Evolutionary conservation across 1,140 invertebrate genomes (phyloP).

Genomic region (Drosophila albomicans): DNA sequence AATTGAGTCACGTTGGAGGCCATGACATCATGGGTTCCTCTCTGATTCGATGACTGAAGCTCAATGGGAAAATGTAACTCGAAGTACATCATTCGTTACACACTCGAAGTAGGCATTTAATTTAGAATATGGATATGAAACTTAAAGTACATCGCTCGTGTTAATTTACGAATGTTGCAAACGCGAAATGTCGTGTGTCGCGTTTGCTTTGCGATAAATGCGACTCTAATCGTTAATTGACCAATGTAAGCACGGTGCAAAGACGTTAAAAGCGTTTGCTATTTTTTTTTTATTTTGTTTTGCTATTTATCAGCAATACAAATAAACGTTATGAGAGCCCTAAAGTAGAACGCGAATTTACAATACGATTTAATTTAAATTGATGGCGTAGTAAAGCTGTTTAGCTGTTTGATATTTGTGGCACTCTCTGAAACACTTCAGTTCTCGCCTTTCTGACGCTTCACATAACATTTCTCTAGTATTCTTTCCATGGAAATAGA

Average conservation of each 20-base stretch:
- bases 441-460: neutral
- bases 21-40: slow-evolving; percentile 2
- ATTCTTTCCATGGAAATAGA: slow-evolving; percentile 11
- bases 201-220: slow-evolving; percentile 8
- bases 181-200: neutral
- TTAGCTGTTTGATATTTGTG: neutral
- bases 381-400: slow-evolving; percentile 8
- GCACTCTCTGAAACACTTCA: neutral
- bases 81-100: neutral
- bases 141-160: neutral
- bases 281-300: neutral
- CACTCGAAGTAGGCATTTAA: neutral
- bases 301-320: slow-evolving; percentile 24
- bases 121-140: neutral
- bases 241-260: slow-evolving; percentile 35
- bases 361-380: slow-evolving; percentile 7
- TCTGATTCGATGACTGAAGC: neutral
- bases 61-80: neutral
- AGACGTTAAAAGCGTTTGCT: slow-evolving; percentile 37
- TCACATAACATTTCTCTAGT: neutral
- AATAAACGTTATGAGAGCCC: slow-evolving; percentile 12
- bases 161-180: neutral
- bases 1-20: slow-evolving; percentile 10
- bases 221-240: slow-evolving; percentile 32
- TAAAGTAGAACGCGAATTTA: slow-evolving; percentile 28